Conservation (phyloP, 1,140 invertebrate species). For the Drosophila trapezifrons region DNA sequence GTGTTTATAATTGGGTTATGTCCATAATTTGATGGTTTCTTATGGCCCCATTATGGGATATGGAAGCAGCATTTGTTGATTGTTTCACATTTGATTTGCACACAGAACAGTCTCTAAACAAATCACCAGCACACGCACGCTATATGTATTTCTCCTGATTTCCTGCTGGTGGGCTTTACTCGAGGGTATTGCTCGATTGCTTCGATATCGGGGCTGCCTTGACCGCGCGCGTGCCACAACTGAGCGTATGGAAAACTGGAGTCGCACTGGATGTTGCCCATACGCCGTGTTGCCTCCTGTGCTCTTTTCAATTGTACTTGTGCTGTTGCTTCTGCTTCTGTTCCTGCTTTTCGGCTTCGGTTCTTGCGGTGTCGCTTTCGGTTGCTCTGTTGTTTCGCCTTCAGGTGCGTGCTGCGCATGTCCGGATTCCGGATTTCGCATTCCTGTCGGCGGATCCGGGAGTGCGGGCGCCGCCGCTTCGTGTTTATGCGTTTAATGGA, state of each 20-base stretch:
- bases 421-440: slow-evolving; percentile 50
- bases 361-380: slow-evolving; percentile 42
- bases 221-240: slow-evolving; percentile 55
- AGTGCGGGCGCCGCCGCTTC: slow-evolving; percentile 1
- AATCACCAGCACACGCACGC: slow-evolving; percentile 60
- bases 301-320: slow-evolving; percentile 51
- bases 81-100: slow-evolving; percentile 40
- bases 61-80: slow-evolving; percentile 54
- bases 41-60: slow-evolving; percentile 51
- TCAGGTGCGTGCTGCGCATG: slow-evolving; percentile 66
- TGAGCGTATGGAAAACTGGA: slow-evolving; percentile 74
- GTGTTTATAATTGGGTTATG: slow-evolving; percentile 72
- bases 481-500: slow-evolving; percentile 28
- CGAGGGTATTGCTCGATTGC: slow-evolving; percentile 14
- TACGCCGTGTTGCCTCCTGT: slow-evolving; percentile 71
- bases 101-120: slow-evolving; percentile 43
- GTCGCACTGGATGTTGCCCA: slow-evolving; percentile 74
- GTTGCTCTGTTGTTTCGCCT: slow-evolving; percentile 23
- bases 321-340: slow-evolving; percentile 67
- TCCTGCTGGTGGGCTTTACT: slow-evolving; percentile 21
- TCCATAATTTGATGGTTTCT: slow-evolving; percentile 63
- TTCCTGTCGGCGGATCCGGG: slow-evolving; percentile 22
- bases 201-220: slow-evolving; percentile 13
- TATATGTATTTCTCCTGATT: slow-evolving; percentile 28
- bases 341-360: slow-evolving; percentile 45